Base-by-base conservation (phyloP, 2,797 vertebrate species). In the Centropyge bicolor region DNA sequence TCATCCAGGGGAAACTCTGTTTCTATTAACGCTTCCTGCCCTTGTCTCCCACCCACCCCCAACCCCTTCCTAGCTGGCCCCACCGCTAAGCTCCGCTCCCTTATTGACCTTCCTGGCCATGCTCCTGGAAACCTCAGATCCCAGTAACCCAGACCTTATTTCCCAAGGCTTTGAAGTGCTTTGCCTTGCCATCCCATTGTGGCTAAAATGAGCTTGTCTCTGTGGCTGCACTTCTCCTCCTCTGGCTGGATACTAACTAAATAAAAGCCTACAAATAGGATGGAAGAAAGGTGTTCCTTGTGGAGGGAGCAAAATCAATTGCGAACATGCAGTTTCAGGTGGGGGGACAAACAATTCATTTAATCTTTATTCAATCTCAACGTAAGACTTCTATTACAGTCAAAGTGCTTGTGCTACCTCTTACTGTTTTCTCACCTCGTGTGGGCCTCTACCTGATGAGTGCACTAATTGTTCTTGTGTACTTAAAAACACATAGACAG, bases 21-120 rank as follows among this genome's bases (percentile, higher is more conserved):
- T 92, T 92, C 89, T 90, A 93, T 94, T 92, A 94, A 86, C 87
- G 75, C 78, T 84, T 68, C 68, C 55, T 83, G 72, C 71, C 80
- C 84, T 90, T 80, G 75, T 71, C 77, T 82, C 78, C 69, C 63
- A 65, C 60, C 40, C 49, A 45, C n/a, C 60, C 13, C 40, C 36
- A 24, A 63, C 24, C 63, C 56, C 27, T 80, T 74, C 67, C 80
- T 82, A 69, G 55, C 11, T 17, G 71, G 49, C 80, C 48, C 36
- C 17, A 68, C 68, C 74, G 54, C 70, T 31, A 48, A 65, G 57
- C 72, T 80, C 78, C 40, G 24, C 67, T 78, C 70, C 54, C 57
- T 78, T 82, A 90, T 90, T 94, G 91, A 92, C 90, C 93, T 90
- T 89, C 74, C 76, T 61, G 66, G 82, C 83, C 86, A 88, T 16